Evolutionary conservation across 2,797 vertebrate species (phyloP), one percentile per base, ranked within the genome.

Genomic region (Leptatherina wallacei): DNA sequence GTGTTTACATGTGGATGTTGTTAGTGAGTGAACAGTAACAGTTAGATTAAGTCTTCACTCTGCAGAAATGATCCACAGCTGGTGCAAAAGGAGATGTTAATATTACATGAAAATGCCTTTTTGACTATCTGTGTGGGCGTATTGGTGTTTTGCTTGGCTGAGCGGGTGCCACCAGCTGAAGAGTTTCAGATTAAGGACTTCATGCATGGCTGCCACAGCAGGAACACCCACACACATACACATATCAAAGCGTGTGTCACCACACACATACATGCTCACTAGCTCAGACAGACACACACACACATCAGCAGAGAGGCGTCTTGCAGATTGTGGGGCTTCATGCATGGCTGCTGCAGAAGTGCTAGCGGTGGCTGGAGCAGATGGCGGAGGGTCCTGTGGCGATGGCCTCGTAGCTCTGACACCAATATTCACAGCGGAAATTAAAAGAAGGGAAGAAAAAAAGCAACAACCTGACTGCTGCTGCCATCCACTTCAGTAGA

Each of bases 301-400:
- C 58, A 85, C 85, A 83, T 77, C 82, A 81, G 73, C 51, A 51
- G 66, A 78, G 80, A 80, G 88, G 88, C 77, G 57, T 88, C 81
- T 88, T 84, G 80, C 90, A 91, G 92, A 92, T 91, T 91, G 91
- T 33, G 66, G 24, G 67, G 73, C 83, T 90, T 92, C 90, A 92
- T 76, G 90, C 91, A 86, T 90, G 92, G 88, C 82, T 91, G 92
- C 90, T 85, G 57, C 81, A 86, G 89, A 73, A 82, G 83, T 51
- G 85, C 82, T 85, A n/a, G 77, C 32, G 66, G 75, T 85, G 84
- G 88, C 78, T 89, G 88, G 67, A 88, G 86, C 92, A 93, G 92
- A 93, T 93, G 92, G 92, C 59, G 69, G 77, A 62, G 90, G 67
- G 68, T 91, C 91, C 91, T 91, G 90, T 80, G 89, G 92, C 2